phyloP scores from a whole-genome alignment of 2,797 vertebrate genomes.

The Sitta carolinensis region DNA sequence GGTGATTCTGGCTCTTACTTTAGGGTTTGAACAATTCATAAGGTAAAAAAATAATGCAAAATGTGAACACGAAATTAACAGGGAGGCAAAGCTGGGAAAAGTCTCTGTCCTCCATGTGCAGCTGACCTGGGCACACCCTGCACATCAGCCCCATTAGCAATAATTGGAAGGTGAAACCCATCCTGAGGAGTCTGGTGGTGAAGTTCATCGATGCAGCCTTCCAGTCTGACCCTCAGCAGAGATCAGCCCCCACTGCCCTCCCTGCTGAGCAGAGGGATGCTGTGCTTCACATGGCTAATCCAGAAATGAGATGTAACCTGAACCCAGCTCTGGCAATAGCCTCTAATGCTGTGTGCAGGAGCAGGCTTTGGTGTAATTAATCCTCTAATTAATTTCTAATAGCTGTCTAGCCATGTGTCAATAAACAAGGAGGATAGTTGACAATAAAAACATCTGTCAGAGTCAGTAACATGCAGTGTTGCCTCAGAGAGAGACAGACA shows the following conservation, averaged over 20 bases:
- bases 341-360: neutral
- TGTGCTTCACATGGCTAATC: neutral
- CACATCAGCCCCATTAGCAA: neutral
- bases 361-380: constrained; percentile 12
- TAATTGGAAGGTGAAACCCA: neutral
- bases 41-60: neutral
- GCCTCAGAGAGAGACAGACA: neutral
- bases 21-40: neutral
- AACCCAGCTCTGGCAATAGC: neutral
- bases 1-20: neutral
- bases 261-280: neutral
- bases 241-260: neutral
- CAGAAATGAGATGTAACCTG: neutral
- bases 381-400: constrained; percentile 40
- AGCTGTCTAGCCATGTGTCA: constrained; percentile 35
- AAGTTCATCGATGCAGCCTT: neutral
- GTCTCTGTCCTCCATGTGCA: neutral
- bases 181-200: neutral
- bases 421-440: neutral
- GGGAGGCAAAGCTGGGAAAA: neutral
- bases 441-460: constrained; percentile 10
- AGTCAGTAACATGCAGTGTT: neutral
- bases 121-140: neutral
- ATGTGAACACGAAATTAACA: neutral
- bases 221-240: neutral